A percentile compares a stretch with the other conserved stretches of the same genome.
These are phyloP conservation scores for Hyalella azteca DNA, from an alignment of 2,888 invertebrate species.

Conservation along the genomic window DNA sequence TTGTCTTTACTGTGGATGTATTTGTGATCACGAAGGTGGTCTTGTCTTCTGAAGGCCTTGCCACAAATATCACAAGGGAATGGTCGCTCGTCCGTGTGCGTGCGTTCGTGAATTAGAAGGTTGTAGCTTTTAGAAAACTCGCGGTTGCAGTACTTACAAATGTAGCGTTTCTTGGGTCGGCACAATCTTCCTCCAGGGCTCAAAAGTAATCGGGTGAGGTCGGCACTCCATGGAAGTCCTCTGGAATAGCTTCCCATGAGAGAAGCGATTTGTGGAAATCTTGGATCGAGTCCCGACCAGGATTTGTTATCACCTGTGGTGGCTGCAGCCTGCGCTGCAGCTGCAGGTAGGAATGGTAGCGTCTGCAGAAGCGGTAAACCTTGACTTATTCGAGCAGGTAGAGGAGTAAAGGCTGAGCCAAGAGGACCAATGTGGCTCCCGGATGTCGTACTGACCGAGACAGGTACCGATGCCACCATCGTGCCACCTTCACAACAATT, in stretches of 20 bases:
- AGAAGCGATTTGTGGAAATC: slow-evolving; percentile 37
- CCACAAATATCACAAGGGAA: slow-evolving; percentile 67
- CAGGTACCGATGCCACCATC: slow-evolving; percentile 37
- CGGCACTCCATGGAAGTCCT: slow-evolving; percentile 36
- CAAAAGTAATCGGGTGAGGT: slow-evolving; percentile 44
- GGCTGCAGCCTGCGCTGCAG: neutral
- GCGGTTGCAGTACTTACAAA: slow-evolving; percentile 67
- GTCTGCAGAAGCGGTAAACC: slow-evolving; percentile 36
- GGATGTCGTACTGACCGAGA: slow-evolving; percentile 4
- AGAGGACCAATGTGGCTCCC: slow-evolving; percentile 24
- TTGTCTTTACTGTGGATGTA: slow-evolving; percentile 92
- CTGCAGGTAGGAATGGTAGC: slow-evolving; percentile 30
- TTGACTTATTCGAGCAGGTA: slow-evolving; percentile 30
- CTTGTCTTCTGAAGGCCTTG: slow-evolving; percentile 68
- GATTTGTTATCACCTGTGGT: slow-evolving; percentile 27
- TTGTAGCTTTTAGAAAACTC: slow-evolving; percentile 69
- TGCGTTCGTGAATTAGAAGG: slow-evolving; percentile 67
- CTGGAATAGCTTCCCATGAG: slow-evolving; percentile 31
- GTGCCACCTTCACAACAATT: neutral
- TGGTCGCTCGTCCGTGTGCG: slow-evolving; percentile 68
- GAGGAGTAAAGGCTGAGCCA: slow-evolving; percentile 32
- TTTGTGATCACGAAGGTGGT: slow-evolving; percentile 63
- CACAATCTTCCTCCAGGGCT: slow-evolving; percentile 53
- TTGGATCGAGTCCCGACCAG: slow-evolving; percentile 30
- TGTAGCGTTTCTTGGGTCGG: slow-evolving; percentile 65